phyloP scores from a whole-genome alignment of 2,888 invertebrate genomes.

The Limenitis camilla region DNA sequence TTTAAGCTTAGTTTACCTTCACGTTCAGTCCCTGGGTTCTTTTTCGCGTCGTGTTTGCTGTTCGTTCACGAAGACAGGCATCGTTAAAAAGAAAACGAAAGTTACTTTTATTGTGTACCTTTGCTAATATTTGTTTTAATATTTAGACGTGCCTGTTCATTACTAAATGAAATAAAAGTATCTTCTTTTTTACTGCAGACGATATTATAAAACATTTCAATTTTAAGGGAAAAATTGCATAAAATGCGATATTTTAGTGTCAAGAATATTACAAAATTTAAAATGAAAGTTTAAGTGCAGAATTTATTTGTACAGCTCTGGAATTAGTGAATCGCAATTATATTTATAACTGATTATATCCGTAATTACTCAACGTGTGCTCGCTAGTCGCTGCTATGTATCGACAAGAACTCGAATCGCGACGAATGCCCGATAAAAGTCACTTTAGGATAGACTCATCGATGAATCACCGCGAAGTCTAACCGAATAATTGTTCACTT shows the following conservation, averaged over 20 bases:
- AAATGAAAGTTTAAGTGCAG: background rate
- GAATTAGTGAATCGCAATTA: constrained; percentile 16
- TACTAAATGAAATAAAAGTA: constrained; percentile 7
- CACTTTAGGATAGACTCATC: constrained; percentile 69
- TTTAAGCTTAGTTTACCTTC: constrained; percentile 45
- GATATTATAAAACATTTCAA: no score
- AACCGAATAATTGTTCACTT: constrained; percentile 64
- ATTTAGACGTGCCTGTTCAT: constrained; percentile 8
- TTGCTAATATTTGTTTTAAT: constrained; percentile 24
- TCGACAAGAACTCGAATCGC: constrained; percentile 19
- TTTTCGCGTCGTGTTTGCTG: constrained; percentile 40
- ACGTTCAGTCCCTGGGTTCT: constrained; percentile 50
- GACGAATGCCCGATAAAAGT: constrained; percentile 62
- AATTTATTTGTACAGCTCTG: constrained; percentile 10
- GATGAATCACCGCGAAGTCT: constrained; percentile 64
- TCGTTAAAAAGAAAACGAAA: constrained; percentile 53
- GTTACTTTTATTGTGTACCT: constrained; percentile 41
- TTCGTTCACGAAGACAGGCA: constrained; percentile 35
- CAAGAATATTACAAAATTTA: no score
- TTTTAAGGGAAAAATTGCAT: no score
- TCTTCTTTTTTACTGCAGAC: background rate
- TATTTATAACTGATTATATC: constrained; percentile 9
- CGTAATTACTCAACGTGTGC: constrained; percentile 30
- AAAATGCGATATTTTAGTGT: no score
- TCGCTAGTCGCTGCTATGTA: constrained; percentile 25